A percentile compares a stretch with the other conserved stretches of the same genome.
Conservation (phyloP, 2,888 invertebrate species). For the Acrobeloides nanus region DNA sequence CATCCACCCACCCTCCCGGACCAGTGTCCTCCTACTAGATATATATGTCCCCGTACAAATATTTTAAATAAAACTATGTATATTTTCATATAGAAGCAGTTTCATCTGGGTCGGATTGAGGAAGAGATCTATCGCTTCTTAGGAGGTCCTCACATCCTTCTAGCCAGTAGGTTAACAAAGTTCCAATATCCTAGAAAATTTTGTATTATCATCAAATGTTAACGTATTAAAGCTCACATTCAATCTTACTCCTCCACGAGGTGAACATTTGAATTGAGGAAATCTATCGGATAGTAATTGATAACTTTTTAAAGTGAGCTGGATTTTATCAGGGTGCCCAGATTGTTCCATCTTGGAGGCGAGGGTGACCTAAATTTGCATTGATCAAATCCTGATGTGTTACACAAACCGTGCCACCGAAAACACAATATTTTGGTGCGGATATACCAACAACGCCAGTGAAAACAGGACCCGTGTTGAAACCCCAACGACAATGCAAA, state of each 20-base stretch:
- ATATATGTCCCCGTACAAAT: too few relatives aligned
- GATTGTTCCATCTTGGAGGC: conserved; percentile 50
- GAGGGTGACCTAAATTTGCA: conserved; percentile 31
- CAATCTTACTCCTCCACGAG: conserved; percentile 31
- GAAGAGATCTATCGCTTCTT: conserved; percentile 8
- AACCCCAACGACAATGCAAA: conserved; percentile 50
- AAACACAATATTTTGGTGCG: conserved; percentile 49
- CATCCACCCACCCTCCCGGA: too few relatives aligned
- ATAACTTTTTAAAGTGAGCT: conserved; percentile 42
- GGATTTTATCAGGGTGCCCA: conserved; percentile 45
- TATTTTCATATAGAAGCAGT: too few relatives aligned
- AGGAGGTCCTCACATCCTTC: conserved; percentile 32
- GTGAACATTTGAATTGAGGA: conserved; percentile 33
- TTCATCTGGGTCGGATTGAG: neutral
- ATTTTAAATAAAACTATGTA: too few relatives aligned
- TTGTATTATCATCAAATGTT: neutral
- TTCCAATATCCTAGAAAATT: conserved; percentile 35
- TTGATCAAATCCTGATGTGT: neutral
- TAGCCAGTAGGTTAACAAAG: conserved; percentile 43
- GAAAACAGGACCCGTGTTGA: conserved; percentile 50
- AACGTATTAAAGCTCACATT: conserved; percentile 21
- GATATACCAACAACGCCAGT: conserved; percentile 47
- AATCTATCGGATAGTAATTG: conserved; percentile 37
- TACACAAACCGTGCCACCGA: conserved; percentile 40
- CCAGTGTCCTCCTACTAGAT: too few relatives aligned